Evolutionary conservation across 2,113 vertebrate species (phyloP).

Genomic region (Gavialis gangeticus): DNA sequence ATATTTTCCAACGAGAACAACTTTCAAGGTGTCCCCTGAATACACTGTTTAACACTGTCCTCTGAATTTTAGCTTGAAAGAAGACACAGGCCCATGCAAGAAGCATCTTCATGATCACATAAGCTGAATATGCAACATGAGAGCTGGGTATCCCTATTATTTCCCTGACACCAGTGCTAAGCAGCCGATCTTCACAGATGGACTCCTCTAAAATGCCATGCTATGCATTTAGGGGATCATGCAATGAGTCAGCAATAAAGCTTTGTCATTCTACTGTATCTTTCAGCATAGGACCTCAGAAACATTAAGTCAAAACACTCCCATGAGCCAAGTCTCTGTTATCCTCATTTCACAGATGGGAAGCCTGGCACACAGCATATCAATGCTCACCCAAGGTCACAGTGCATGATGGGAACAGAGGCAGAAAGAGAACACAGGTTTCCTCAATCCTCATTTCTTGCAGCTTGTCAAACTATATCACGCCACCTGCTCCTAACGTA

Average conservation of each 20-base stretch:
- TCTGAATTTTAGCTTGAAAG: not conserved
- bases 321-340: not conserved
- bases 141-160: not conserved
- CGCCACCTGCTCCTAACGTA: not conserved
- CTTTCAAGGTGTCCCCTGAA: not conserved
- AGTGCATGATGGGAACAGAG: not conserved
- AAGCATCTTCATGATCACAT: not conserved
- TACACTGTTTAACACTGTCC: not conserved
- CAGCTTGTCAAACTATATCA: not conserved
- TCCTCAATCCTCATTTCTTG: not conserved
- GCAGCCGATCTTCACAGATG: not conserved
- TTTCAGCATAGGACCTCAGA: not conserved
- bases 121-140: not conserved
- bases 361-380: not conserved
- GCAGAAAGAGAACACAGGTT: not conserved
- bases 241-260: not conserved
- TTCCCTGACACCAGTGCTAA: not conserved
- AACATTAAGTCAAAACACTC: not conserved
- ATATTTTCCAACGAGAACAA: not conserved
- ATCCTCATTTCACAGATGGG: not conserved
- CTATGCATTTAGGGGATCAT: not conserved
- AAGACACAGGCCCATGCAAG: not conserved
- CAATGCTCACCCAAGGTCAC: not conserved
- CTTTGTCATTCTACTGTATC: not conserved
- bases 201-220: not conserved